These are phyloP conservation scores for Arremon brunneinucha DNA, from an alignment of 2,797 vertebrate species.

Conservation along the genomic window DNA sequence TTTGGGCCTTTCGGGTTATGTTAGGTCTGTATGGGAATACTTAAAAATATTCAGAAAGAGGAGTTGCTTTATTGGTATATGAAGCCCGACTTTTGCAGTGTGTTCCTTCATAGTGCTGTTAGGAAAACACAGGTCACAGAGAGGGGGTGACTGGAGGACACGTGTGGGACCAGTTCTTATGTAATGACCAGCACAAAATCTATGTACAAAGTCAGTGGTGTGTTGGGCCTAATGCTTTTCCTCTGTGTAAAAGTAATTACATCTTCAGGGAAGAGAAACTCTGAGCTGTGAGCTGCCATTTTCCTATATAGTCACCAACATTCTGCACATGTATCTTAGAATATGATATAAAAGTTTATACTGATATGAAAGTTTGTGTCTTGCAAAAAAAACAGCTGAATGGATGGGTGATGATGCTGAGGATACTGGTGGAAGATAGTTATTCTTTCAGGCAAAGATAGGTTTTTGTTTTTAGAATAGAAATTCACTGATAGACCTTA, in stretches of 20 bases:
- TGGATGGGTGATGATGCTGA: background rate
- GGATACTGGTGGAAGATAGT: background rate
- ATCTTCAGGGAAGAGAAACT: background rate
- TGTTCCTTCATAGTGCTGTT: background rate
- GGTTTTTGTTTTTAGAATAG: background rate
- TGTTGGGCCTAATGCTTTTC: background rate
- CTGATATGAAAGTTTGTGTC: background rate
- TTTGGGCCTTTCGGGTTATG: background rate
- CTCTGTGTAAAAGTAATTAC: background rate
- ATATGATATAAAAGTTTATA: background rate
- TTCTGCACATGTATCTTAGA: background rate
- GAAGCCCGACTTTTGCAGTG: background rate
- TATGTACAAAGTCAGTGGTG: background rate
- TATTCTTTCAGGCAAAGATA: background rate
- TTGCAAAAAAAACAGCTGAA: background rate
- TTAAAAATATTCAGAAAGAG: background rate
- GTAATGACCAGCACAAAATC: background rate
- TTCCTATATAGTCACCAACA: background rate
- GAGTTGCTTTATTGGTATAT: background rate
- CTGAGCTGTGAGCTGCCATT: background rate
- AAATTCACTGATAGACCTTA: background rate
- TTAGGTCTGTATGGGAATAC: background rate
- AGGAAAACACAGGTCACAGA: background rate
- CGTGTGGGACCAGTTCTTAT: accelerated
- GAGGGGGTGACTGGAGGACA: background rate